Percentiles rank a stretch among this genome's conserved stretches.
These are phyloP conservation scores for Lepidotrigona ventralis DNA, from an alignment of 1,140 invertebrate species.

Conservation along the genomic window DNA sequence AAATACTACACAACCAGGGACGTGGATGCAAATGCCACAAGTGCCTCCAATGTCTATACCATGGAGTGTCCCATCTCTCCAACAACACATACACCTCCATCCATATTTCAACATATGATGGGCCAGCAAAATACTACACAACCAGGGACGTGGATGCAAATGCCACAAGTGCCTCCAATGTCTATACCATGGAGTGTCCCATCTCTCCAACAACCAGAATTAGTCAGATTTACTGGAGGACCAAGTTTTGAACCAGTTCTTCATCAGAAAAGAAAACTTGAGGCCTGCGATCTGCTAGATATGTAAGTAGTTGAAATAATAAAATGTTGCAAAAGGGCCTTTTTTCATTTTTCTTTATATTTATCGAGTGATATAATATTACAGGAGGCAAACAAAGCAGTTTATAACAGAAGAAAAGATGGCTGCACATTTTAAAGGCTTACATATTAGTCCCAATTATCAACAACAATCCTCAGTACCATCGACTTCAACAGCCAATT, in stretches of 20 bases:
- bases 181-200: slow-evolving; percentile 75
- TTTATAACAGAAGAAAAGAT: slow-evolving; percentile 91
- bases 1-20: slow-evolving; percentile 58
- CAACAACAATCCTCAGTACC: slow-evolving; percentile 55
- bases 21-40: slow-evolving; percentile 73
- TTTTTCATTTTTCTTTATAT: background rate
- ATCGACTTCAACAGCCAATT: slow-evolving; percentile 63
- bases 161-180: slow-evolving; percentile 74
- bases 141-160: slow-evolving; percentile 69
- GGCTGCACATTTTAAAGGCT: slow-evolving; percentile 86
- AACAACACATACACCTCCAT: slow-evolving; percentile 74
- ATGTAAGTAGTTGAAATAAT: slow-evolving; percentile 56
- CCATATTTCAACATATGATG: slow-evolving; percentile 78
- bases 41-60: slow-evolving; percentile 75
- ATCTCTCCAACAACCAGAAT: slow-evolving; percentile 66
- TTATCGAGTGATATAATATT: background rate
- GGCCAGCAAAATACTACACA: slow-evolving; percentile 67
- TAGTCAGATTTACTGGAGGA: slow-evolving; percentile 73
- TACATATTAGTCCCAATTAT: slow-evolving; percentile 83
- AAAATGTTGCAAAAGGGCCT: background rate
- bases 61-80: slow-evolving; percentile 70
- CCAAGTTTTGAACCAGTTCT: slow-evolving; percentile 45
- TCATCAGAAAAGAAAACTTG: slow-evolving; percentile 75
- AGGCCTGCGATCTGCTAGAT: slow-evolving; percentile 67
- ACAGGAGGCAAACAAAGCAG: slow-evolving; percentile 84